Evolutionary conservation across 2,888 invertebrate genomes (phyloP), one percentile per base, ranked within the genome.

Genomic region (Empis livida): DNA sequence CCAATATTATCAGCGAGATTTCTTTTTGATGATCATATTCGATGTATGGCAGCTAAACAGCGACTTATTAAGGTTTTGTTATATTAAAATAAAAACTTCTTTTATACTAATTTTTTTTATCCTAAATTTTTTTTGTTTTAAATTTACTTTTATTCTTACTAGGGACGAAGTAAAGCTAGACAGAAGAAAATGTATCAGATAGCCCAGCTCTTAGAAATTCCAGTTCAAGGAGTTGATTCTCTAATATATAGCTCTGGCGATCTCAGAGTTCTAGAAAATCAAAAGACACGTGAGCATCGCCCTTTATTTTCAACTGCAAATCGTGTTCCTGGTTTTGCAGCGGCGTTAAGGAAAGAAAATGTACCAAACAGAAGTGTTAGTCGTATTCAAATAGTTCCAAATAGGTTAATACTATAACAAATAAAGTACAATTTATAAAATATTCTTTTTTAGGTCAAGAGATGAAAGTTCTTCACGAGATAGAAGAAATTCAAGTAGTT

Each of bases 1-100:
- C 86, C 91, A 1, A 68, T 92, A n/a, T 70, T 94, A 10, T 80
- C 87, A 5, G 90, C 93, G 10, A 92, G 88, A 68, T 96, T 99
- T 69, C 80, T 96, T 51, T 99, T 99, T 65, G 97, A 99, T 64
- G 99, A 99, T 72, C 96, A 97, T 64, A 99, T 99, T 56, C 78
- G 97, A 30, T 97, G 96, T 63, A 95, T 97, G 95, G 96, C 97
- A 15, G 97, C 97, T 20, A 97, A 96, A 62, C 97, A 97, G 67
- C 67, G 82, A 38, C 68, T 83, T 8, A 80, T 81, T 2, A 83
- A 89, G 86, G 87, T 85, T 38, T 49, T 3, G n/a, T n/a, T n/a
- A n/a, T n/a, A n/a, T n/a, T 30, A 44, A 16, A n/a, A 44, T 38
- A n/a, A n/a, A n/a, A n/a, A n/a, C n/a, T n/a, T n/a, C n/a, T n/a